Evolutionary conservation across 2,797 vertebrate species (phyloP).

Genomic region (Cottoperca gobio): DNA sequence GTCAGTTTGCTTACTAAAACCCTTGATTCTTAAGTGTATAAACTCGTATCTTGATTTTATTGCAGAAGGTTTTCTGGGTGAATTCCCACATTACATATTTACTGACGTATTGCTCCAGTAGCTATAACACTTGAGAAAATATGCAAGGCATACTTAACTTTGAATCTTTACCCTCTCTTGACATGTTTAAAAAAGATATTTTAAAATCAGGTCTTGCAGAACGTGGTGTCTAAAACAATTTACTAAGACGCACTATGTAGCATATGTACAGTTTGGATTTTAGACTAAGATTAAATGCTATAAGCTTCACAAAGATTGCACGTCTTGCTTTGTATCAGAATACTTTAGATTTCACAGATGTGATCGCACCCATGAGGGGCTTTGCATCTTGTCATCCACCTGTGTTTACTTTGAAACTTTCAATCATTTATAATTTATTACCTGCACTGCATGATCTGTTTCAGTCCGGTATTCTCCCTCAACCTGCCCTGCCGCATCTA

Average conservation of each 20-base stretch:
- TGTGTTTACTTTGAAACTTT: neutral
- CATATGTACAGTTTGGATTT: neutral
- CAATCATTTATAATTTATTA: constrained; percentile 33
- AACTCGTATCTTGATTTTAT: too few relatives aligned
- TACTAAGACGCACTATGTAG: neutral
- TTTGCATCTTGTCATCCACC: constrained; percentile 16
- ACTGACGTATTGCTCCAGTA: too few relatives aligned
- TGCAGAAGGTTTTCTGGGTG: too few relatives aligned
- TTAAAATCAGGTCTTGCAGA: too few relatives aligned
- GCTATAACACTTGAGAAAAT: too few relatives aligned
- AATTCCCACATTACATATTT: too few relatives aligned
- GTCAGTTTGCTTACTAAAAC: too few relatives aligned
- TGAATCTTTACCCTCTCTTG: too few relatives aligned
- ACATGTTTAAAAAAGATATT: too few relatives aligned
- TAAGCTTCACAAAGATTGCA: neutral
- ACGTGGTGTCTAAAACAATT: too few relatives aligned
- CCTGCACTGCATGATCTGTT: neutral
- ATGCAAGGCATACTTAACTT: too few relatives aligned
- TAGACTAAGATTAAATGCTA: neutral
- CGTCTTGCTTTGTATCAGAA: neutral
- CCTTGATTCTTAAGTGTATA: too few relatives aligned
- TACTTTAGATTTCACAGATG: constrained; percentile 2
- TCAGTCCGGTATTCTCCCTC: constrained; percentile 24
- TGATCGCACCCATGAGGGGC: neutral
- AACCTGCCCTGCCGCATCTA: neutral